Base-by-base conservation (phyloP, 2,113 vertebrate species). In the Clarias batrachus region DNA sequence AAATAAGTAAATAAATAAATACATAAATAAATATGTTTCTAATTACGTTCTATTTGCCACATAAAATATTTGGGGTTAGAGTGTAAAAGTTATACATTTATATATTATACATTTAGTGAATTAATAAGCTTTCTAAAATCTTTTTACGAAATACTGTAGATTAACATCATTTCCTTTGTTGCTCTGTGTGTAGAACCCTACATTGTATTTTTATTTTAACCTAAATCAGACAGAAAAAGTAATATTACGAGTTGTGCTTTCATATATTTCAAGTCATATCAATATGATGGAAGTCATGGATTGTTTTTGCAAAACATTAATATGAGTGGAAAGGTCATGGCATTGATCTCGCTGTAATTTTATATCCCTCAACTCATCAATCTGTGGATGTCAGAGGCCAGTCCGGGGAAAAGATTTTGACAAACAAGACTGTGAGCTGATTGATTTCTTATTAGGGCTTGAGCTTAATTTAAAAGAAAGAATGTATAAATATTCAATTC, bases 381-480 rank as follows among this genome's bases (percentile, higher is more conserved):
- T 10, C 63, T 66, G 27, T 25, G 68, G 33, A 70, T 63, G 37
- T 66, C 17, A 4, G 27, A 66, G 87, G 59, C 17, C 60, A 82
- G 41, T 82, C 37, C 2, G 63, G 63, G 25, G 63, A 65, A 7
- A 79, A 57, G 14, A 13, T 41, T 77, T 65, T 12, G 56, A 59
- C 19, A 59, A 73, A 81, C 48, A 70, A 71, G 68, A 90, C 21
- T 41, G 80, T n/a, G 10, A 89, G 78, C 54, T 73, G 63, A 25
- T 78, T 65, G 60, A 76, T 87, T 82, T 88, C 59, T 84, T 68
- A 54, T 85, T 66, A 82, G 82, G n/a, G 1, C 63, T 63, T 63
- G 25, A 66, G n/a, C 27, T 66, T 27, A 27, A 66, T 27, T 14
- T 13, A 66, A 66, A 66, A 66, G 4, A 13, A 66, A 66, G 1